A percentile compares a stretch with the other conserved stretches of the same genome.
These are phyloP conservation scores for Myopa testacea DNA, from an alignment of 2,888 invertebrate genomes.

Conservation along the genomic window DNA sequence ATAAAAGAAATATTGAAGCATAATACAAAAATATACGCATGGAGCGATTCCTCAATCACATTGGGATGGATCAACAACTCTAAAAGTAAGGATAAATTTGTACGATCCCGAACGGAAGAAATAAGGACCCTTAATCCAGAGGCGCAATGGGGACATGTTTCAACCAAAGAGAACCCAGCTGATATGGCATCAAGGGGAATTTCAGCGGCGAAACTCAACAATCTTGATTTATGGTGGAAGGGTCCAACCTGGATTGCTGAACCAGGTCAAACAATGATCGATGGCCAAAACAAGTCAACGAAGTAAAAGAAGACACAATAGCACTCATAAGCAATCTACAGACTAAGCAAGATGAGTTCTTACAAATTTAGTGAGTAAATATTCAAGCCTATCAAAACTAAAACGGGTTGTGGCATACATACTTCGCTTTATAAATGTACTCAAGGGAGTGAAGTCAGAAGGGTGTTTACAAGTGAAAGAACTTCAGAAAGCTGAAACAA, in stretches of 20 bases:
- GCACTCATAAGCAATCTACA: too few species aligned
- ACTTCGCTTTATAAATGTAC: neutral
- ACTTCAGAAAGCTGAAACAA: neutral
- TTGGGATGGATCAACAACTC: conserved; percentile 32
- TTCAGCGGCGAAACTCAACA: neutral
- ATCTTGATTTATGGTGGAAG: neutral
- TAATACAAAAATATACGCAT: conserved; percentile 7
- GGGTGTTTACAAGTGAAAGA: neutral
- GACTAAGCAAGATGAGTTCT: too few species aligned
- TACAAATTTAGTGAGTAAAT: too few species aligned
- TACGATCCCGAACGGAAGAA: conserved; percentile 26
- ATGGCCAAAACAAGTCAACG: neutral
- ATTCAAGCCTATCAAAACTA: too few species aligned
- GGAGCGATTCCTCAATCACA: conserved; percentile 39
- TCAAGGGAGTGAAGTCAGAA: neutral
- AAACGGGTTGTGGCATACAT: neutral
- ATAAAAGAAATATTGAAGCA: conserved; percentile 2
- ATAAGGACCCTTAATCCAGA: conserved; percentile 15
- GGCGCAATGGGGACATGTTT: neutral
- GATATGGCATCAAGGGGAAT: neutral
- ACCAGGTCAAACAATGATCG: too few species aligned
- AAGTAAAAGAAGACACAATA: too few species aligned
- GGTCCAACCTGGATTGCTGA: neutral
- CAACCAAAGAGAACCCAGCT: conserved; percentile 6
- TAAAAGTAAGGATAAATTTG: conserved; percentile 38